phyloP scores from a whole-genome alignment of 2,797 vertebrate species.

The Atherinosoma microstoma region DNA sequence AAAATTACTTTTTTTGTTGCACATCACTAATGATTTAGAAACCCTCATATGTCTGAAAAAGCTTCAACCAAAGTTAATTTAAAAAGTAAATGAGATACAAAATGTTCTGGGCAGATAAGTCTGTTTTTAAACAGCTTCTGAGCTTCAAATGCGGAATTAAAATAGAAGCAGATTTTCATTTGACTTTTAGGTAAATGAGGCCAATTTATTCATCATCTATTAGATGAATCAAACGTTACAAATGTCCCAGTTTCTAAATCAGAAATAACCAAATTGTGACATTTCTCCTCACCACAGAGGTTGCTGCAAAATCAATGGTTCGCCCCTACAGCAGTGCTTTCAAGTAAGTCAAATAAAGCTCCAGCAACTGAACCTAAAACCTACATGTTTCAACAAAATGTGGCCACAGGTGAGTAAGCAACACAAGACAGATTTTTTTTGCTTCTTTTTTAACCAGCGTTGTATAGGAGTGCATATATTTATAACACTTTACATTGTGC shows the following conservation, averaged over 20 bases:
- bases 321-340: not conserved
- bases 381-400: not conserved
- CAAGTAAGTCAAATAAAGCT: not conserved
- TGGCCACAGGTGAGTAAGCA: not conserved
- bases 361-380: not conserved
- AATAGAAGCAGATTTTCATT: conserved; percentile 14
- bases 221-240: not conserved
- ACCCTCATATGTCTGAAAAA: conserved; percentile 15
- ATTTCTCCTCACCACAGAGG: not conserved
- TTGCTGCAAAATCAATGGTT: not conserved
- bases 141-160: conserved; percentile 15
- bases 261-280: not conserved
- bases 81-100: conserved; percentile 25
- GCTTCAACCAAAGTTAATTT: conserved; percentile 24
- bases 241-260: conserved; percentile 2
- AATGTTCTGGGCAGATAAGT: conserved; percentile 14
- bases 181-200: not conserved
- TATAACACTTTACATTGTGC: conserved; percentile 20
- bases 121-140: not conserved
- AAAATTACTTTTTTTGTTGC: conserved; percentile 21
- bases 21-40: conserved; percentile 13
- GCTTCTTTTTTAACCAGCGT: not conserved
- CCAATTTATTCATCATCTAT: not conserved
- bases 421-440: not conserved
- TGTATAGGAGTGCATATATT: conserved; percentile 3